Evolutionary conservation across 1,140 invertebrate species (phyloP).

Genomic region (Neodiprion pinetum): DNA sequence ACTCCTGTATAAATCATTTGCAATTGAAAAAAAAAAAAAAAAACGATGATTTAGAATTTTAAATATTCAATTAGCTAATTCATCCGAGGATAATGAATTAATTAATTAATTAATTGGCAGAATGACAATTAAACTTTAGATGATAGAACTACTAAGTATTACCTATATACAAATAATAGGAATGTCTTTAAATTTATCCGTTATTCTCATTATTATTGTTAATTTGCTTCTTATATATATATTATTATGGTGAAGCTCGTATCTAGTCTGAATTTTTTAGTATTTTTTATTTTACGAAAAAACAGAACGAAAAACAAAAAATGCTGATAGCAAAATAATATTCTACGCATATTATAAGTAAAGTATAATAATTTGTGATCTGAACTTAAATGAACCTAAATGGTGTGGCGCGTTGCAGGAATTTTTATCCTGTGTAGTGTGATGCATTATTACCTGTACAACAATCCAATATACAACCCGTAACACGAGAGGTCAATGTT

Average conservation of each 20-base stretch:
- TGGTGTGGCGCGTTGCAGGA: conserved; percentile 46
- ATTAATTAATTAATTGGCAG: background rate
- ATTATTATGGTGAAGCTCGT: conserved; percentile 5
- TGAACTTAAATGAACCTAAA: conserved; percentile 34
- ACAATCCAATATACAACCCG: conserved; percentile 60
- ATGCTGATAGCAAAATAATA: background rate
- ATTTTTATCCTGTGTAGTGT: conserved; percentile 54
- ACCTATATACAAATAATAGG: background rate
- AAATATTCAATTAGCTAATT: conserved; percentile 8
- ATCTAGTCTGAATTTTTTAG: background rate
- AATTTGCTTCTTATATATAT: conserved; percentile 1
- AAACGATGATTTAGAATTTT: background rate
- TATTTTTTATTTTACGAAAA: background rate
- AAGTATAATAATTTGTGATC: background rate
- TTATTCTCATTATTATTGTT: conserved; percentile 1
- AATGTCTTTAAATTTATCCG: conserved; percentile 5
- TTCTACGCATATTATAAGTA: background rate
- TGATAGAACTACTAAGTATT: conserved; percentile 8
- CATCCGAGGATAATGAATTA: background rate
- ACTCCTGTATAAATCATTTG: conserved; percentile 27
- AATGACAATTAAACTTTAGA: background rate
- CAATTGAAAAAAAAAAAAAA: background rate
- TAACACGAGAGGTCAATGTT: conserved; percentile 62
- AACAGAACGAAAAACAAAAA: background rate
- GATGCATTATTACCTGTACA: conserved; percentile 54